Base-by-base conservation (phyloP, 2,888 invertebrate genomes). In the Brachyopa scutellaris region DNA sequence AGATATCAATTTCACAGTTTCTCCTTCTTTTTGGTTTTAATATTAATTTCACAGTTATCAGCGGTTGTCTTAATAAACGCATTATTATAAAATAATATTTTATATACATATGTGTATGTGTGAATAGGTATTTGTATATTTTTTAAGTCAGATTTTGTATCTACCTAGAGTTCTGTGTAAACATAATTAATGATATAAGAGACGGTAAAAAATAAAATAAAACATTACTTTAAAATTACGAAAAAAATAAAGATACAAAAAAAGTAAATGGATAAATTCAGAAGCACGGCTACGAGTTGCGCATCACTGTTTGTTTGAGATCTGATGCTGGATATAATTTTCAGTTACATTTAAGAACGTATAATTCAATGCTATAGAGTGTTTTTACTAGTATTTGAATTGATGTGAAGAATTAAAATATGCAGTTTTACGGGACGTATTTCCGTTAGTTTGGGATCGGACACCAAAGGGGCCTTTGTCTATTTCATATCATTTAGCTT, bases 141-240 rank as follows among this genome's bases (percentile, higher is more conserved):
- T 11, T 11, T 40, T 47, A 55, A 69, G 49, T 64, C 70, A 59
- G 45, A 59, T 59, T 74, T 59, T 11, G 49, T 6, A 64, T 29
- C 59, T 76, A 29, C 51, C 49, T 70, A 49, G 51, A 59, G 6
- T 29, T 17, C 2, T 49, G 11, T 42, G 42, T 67, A 67, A 51
- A 67, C 53, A 62, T 36, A 53, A 69, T 61, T 47, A 40, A 29
- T 23, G 19, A 21, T 59, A 36, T 57, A 59, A 40, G 26, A 15
- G 15, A 69, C 26, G 55, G 9, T 45, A 26, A 69, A 51, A 67
- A 74, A 51, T 66, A 53, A 51, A 80, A 64, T 49, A 49, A 69
- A 69, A 51, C 36, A 69, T 62, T 74, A 74, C 80, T 80, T 80
- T 80, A 31, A 72, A 61, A 47, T 55, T 77, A 69, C 42, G 19